A percentile compares a stretch with the other conserved stretches of the same genome.
phyloP scores from a whole-genome alignment of 92 coral and sea anemone genomes.

The Montipora capitata region DNA sequence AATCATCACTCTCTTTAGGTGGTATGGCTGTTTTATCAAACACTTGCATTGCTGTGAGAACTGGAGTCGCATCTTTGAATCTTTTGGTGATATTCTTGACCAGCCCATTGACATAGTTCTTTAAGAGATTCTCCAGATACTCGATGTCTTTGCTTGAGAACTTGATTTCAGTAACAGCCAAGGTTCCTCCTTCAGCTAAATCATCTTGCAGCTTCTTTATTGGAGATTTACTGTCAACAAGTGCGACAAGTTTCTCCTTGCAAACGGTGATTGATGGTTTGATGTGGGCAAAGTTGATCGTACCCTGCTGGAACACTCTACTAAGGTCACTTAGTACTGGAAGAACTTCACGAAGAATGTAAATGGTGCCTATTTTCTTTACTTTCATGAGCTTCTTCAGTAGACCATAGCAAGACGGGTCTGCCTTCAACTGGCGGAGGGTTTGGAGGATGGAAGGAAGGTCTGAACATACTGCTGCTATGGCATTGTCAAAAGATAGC shows the following conservation, averaged over 20 bases:
- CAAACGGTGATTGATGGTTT: constrained; percentile 6
- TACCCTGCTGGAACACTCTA: constrained; percentile 34
- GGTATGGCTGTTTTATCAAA: constrained; percentile 42
- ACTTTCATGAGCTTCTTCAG: background rate
- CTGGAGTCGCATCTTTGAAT: too few species aligned
- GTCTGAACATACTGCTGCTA: constrained; percentile 16
- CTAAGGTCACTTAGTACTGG: constrained; percentile 28
- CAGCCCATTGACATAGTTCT: too few species aligned
- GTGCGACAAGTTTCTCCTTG: constrained; percentile 30
- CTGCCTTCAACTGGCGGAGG: constrained; percentile 23
- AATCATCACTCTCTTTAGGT: constrained; percentile 31
- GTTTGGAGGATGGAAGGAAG: constrained; percentile 32
- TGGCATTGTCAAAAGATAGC: constrained; percentile 14
- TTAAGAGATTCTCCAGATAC: too few species aligned
- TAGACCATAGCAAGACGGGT: constrained; percentile 33
- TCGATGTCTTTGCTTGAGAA: constrained; percentile 19
- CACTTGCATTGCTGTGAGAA: too few species aligned
- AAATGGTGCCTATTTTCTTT: constrained; percentile 17
- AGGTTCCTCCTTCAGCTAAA: constrained; percentile 36
- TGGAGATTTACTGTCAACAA: constrained; percentile 20
- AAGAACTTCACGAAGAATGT: constrained; percentile 25
- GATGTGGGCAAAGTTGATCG: constrained; percentile 32
- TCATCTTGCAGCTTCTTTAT: constrained; percentile 32
- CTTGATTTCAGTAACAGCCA: constrained; percentile 39
- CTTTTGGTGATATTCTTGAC: too few species aligned